Evolutionary conservation across 1,140 invertebrate genomes (phyloP).

Genomic region (Dolichoris vasculosae): DNA sequence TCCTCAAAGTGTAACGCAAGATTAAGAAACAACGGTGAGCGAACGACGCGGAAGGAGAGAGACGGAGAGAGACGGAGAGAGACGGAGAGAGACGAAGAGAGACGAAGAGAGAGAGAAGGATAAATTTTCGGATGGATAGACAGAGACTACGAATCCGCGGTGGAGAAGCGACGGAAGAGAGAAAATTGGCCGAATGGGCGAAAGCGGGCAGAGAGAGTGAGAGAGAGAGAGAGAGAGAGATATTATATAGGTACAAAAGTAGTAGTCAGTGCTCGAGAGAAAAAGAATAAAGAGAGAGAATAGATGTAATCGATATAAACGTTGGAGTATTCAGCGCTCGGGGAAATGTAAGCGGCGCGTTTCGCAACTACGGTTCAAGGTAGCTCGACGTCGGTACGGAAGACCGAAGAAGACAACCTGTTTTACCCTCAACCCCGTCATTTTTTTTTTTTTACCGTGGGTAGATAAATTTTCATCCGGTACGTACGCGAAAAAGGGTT

Average conservation of each 20-base stretch:
- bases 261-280: too few relatives aligned
- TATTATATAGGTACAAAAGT: too few relatives aligned
- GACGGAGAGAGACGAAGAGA: not conserved
- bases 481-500: not conserved
- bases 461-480: constrained; percentile 14
- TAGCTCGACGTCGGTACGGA: not conserved
- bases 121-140: not conserved
- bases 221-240: not conserved
- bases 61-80: not conserved
- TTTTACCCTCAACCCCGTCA: constrained; percentile 16
- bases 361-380: constrained; percentile 8
- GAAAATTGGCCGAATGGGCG: not conserved
- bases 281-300: not conserved
- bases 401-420: not conserved
- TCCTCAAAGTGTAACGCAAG: constrained; percentile 12
- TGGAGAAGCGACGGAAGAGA: not conserved
- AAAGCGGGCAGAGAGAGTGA: too few relatives aligned
- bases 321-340: not conserved
- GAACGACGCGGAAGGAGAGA: not conserved
- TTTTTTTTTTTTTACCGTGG: not conserved
- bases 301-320: constrained; percentile 17
- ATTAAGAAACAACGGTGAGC: not conserved
- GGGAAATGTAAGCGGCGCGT: not conserved
- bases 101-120: not conserved
- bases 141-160: not conserved